phyloP scores from a whole-genome alignment of 2,888 invertebrate species.

The Thelaira solivaga region DNA sequence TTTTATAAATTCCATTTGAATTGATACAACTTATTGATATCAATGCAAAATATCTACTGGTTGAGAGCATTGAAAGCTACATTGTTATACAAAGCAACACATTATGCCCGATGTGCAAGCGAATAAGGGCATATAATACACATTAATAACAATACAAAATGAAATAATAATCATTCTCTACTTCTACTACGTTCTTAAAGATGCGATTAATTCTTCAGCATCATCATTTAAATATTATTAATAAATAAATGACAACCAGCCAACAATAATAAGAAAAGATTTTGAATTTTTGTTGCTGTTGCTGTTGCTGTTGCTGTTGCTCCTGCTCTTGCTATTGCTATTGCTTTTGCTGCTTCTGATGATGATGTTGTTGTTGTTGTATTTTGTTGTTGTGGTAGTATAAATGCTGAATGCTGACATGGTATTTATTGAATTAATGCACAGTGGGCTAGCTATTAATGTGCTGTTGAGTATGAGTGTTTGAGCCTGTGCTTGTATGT shows the following conservation, averaged over 20 bases:
- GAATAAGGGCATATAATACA: conserved; percentile 54
- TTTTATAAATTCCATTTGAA: conserved; percentile 59
- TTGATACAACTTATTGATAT: conserved; percentile 59
- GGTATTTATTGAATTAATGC: conserved; percentile 47
- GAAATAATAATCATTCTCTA: conserved; percentile 5
- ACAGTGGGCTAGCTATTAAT: conserved; percentile 25
- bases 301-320: neutral
- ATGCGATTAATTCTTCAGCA: conserved; percentile 48
- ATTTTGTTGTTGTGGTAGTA: conserved; percentile 22
- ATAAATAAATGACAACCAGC: too few species aligned
- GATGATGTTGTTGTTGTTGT: neutral
- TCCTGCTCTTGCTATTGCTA: neutral
- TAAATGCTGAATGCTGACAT: conserved; percentile 31
- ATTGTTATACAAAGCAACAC: conserved; percentile 59
- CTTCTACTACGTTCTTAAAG: conserved; percentile 35
- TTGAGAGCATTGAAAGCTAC: conserved; percentile 59
- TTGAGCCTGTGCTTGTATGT: neutral
- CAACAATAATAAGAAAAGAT: conserved; percentile 26
- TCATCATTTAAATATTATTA: conserved; percentile 35
- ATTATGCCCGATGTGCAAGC: conserved; percentile 50
- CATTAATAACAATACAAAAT: conserved; percentile 23
- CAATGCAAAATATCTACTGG: conserved; percentile 60
- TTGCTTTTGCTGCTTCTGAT: neutral
- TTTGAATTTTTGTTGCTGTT: conserved; percentile 43
- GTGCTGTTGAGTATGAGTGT: neutral